These are phyloP conservation scores for Rhynchotus rufescens DNA, from an alignment of 2,797 vertebrate genomes.

Conservation along the genomic window DNA sequence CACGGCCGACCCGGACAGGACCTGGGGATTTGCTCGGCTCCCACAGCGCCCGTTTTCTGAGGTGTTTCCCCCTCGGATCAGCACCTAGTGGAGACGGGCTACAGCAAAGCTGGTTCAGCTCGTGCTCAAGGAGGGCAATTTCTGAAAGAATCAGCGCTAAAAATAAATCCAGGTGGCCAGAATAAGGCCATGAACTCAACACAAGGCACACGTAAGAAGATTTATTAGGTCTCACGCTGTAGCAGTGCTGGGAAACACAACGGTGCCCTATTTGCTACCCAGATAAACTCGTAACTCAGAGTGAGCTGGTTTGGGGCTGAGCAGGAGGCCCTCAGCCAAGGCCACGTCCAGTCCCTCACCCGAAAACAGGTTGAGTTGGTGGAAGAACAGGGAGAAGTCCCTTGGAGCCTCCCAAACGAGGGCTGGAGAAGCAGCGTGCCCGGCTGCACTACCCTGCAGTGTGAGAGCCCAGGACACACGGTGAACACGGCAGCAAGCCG, in stretches of 20 bases:
- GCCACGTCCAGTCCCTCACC: neutral
- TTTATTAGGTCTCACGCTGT: neutral
- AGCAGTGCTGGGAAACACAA: neutral
- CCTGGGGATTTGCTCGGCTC: neutral
- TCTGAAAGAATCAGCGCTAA: neutral
- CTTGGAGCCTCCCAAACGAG: rapidly evolving
- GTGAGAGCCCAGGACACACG: neutral
- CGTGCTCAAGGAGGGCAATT: neutral
- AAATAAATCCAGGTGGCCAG: conserved; percentile 20
- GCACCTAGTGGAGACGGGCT: neutral
- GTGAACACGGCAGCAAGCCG: neutral
- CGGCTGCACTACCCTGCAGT: neutral
- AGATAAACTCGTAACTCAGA: neutral
- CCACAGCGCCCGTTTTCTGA: neutral
- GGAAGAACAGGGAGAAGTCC: neutral
- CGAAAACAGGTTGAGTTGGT: neutral
- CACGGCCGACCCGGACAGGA: neutral
- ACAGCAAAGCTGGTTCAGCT: neutral
- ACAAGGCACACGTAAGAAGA: neutral
- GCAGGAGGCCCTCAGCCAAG: neutral
- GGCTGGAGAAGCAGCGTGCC: rapidly evolving
- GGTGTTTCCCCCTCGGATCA: neutral
- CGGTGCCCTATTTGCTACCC: neutral
- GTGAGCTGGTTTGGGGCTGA: neutral
- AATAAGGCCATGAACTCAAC: conserved; percentile 12